These are phyloP conservation scores for Corvus hawaiiensis DNA, from an alignment of 2,113 vertebrate genomes.

Conservation along the genomic window DNA sequence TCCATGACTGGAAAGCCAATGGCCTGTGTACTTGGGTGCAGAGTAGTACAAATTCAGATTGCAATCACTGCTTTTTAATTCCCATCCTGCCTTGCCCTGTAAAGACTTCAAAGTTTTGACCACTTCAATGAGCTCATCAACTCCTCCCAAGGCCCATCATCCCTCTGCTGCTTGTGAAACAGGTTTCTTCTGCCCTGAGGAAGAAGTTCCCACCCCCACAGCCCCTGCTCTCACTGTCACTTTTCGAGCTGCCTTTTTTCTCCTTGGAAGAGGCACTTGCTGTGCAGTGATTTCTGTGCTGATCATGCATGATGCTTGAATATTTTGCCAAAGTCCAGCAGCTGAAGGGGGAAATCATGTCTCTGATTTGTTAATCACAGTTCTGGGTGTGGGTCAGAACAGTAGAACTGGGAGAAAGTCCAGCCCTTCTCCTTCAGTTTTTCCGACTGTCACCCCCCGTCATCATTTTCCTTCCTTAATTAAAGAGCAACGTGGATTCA, in stretches of 20 bases:
- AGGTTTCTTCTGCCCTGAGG: not conserved
- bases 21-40: not conserved
- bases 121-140: not conserved
- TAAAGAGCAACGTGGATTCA: not conserved
- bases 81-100: not conserved
- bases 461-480: not conserved
- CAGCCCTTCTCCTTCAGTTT: constrained; percentile 12
- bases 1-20: not conserved
- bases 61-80: not conserved
- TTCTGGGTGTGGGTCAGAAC: not conserved
- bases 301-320: not conserved
- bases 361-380: not conserved
- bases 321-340: not conserved
- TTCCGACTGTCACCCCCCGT: not conserved
- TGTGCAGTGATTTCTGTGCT: not conserved
- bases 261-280: not conserved
- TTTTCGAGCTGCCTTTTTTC: not conserved
- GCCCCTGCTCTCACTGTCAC: not conserved
- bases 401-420: constrained; percentile 16
- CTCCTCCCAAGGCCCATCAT: not conserved
- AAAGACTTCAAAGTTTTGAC: not conserved
- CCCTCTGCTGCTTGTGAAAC: not conserved
- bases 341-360: not conserved
- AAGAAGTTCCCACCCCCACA: not conserved
- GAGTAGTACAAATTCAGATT: not conserved